Conservation (phyloP, 2,797 vertebrate genomes). For the Borostomias antarcticus region DNA sequence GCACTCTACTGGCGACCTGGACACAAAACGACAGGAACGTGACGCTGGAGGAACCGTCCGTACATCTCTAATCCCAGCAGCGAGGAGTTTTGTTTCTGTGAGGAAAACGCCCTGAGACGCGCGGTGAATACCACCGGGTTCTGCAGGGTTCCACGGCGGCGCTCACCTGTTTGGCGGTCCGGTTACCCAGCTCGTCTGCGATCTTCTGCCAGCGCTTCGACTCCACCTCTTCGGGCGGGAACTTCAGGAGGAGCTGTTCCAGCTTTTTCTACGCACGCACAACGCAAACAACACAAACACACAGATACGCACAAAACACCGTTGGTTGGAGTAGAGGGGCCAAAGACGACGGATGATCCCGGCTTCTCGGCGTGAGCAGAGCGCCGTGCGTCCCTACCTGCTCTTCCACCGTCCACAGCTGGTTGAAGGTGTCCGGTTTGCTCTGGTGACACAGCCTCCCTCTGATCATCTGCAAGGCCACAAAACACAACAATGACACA, state of each 20-base stretch:
- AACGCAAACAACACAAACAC: slow-evolving; percentile 39
- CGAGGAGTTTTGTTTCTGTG: no score
- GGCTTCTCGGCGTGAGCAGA: no score
- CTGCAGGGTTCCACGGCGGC: no score
- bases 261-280: slow-evolving; percentile 87
- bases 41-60: no score
- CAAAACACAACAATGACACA: slow-evolving; percentile 17
- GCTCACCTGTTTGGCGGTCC: slow-evolving; percentile 94
- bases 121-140: no score
- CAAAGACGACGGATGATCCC: no score
- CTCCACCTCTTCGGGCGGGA: slow-evolving; percentile 95
- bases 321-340: no score
- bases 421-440: slow-evolving; percentile 98
- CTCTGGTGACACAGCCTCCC: slow-evolving; percentile 91
- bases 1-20: slow-evolving; percentile 97
- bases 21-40: slow-evolving; percentile 1
- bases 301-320: background rate
- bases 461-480: slow-evolving; percentile 88
- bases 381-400: slow-evolving; percentile 80
- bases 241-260: slow-evolving; percentile 94
- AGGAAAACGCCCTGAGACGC: no score
- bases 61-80: no score
- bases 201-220: slow-evolving; percentile 98
- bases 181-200: slow-evolving; percentile 94
- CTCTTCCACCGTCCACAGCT: slow-evolving; percentile 97